phyloP scores from a whole-genome alignment of 2,113 vertebrate genomes.

The cattle (Bos taurus) region ARS-UCD2.0 NC_037328.1:67196501-67197000 shows the following conservation, averaged over 20 bases:
- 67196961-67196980: not conserved
- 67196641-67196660: not conserved
- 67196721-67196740: not conserved
- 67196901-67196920: not conserved
- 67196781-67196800: not conserved
- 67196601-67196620: not conserved
- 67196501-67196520: not conserved
- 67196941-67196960: not conserved
- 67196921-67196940: not conserved
- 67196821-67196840: not conserved
- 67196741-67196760: not conserved
- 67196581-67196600: constrained; percentile 15
- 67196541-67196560: constrained; percentile 14
- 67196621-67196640: constrained; percentile 24
- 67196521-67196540: constrained; percentile 24
- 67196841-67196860: not conserved
- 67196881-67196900: not conserved
- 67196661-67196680: not conserved
- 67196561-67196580: constrained; percentile 1
- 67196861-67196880: not conserved
- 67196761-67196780: not conserved
- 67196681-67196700: not conserved
- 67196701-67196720: not conserved
- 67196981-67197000: not conserved
- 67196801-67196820: not conserved